Base-by-base conservation (phyloP, 1,140 invertebrate genomes). In the Caerostris extrusa region DNA sequence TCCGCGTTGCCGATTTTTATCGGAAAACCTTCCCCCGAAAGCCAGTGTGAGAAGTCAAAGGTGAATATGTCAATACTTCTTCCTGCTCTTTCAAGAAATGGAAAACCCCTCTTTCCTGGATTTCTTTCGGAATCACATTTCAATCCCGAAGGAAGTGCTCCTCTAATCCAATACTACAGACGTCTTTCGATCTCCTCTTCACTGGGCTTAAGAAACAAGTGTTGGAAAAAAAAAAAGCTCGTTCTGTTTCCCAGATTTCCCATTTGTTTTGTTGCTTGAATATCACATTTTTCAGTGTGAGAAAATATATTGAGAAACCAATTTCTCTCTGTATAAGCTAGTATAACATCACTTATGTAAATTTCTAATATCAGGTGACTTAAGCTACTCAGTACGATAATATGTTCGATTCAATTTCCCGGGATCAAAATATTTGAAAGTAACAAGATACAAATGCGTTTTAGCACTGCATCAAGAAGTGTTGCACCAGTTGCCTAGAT, bases 31-130 rank as follows among this genome's bases (percentile, higher is more conserved):
- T 60, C 57, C 60, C 50, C 58, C 14, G 19, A 61, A 87, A 60
- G 85, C 50, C 58, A 87, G 17, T 53, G 61, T 67, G 50, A 50
- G 71, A 77, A 77, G 71, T 77, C 71, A 77, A 53, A 77, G 71
- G 34, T 77, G 71, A 77, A 85, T 85, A 57, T 85, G 55, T 57
- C 82, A 85, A 77, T 77, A 77, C 71, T 77, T 77, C 34, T 67
- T 67, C 61, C 61, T n/a, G 17, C 14, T 12, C 34, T 77, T 50
- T 77, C 34, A 19, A 50, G 69, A 50, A 77, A 77, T 77, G 71
- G 71, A 77, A 77, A 77, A 77, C 71, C 71, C 71, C 71, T 77
- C 71, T 77, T 77, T 77, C 8, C 71, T 53, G 34, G 71, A 77
- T 77, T 77, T 77, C 71, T 77, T 77, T 85, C 19, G 56, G 57